Conservation (phyloP, 2,888 invertebrate genomes). For the Bedellia somnulentella region DNA sequence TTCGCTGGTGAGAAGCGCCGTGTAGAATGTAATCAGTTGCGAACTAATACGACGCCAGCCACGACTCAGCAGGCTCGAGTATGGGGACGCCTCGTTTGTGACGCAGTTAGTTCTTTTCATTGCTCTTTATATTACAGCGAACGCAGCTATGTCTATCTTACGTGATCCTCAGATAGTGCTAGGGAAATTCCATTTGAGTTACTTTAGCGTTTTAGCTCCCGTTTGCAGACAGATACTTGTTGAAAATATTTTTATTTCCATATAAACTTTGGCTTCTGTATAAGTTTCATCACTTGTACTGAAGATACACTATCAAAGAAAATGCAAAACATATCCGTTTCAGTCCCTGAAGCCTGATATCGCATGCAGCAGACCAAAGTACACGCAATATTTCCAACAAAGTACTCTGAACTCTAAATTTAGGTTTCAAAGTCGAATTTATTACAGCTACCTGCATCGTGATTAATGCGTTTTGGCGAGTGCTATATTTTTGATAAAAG, state of each 20-base stretch:
- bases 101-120: slow-evolving; percentile 56
- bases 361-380: slow-evolving; percentile 23
- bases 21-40: slow-evolving; percentile 57
- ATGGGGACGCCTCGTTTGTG: slow-evolving; percentile 54
- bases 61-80: slow-evolving; percentile 39
- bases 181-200: too few relatives aligned
- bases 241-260: too few relatives aligned
- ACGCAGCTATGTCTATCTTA: too few relatives aligned
- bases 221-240: too few relatives aligned
- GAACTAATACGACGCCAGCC: slow-evolving; percentile 54
- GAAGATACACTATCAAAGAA: slow-evolving; percentile 22
- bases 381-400: slow-evolving; percentile 20
- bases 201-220: too few relatives aligned
- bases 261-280: neutral
- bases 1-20: slow-evolving; percentile 34
- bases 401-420: slow-evolving; percentile 25
- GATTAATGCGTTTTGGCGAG: slow-evolving; percentile 44
- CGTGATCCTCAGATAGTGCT: too few relatives aligned
- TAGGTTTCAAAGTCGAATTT: slow-evolving; percentile 25
- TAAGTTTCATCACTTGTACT: slow-evolving; percentile 10
- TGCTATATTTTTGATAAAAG: slow-evolving; percentile 37
- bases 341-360: slow-evolving; percentile 14
- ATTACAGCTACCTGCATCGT: slow-evolving; percentile 18
- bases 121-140: too few relatives aligned
- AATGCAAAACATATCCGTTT: slow-evolving; percentile 23